phyloP scores from a whole-genome alignment of 2,113 vertebrate species.

The Otocyon megalotis region DNA sequence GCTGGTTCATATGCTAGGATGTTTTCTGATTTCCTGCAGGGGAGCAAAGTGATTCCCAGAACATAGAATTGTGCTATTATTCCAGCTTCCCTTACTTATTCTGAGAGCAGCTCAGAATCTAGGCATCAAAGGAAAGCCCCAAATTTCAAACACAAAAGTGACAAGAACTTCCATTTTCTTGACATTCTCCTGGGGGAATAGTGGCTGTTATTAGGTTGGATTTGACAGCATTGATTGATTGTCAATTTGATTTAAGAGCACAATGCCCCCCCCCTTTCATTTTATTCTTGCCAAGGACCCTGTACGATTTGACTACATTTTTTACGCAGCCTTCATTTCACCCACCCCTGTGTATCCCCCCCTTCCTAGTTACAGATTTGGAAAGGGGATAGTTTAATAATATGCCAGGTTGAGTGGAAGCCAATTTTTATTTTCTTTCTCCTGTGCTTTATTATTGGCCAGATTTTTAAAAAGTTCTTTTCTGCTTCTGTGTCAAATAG shows the following conservation, averaged over 20 bases:
- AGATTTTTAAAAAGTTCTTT: conserved; percentile 43
- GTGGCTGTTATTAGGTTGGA: conserved; percentile 82
- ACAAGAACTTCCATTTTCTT: conserved; percentile 86
- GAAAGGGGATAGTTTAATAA: conserved; percentile 63
- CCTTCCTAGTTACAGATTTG: conserved; percentile 35
- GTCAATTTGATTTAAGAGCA: conserved; percentile 85
- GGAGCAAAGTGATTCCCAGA: conserved; percentile 34
- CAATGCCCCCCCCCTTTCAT: conserved; percentile 64
- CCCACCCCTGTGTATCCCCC: background rate
- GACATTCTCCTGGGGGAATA: conserved; percentile 84
- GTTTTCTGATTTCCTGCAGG: background rate
- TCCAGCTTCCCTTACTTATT: conserved; percentile 37
- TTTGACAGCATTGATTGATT: conserved; percentile 86
- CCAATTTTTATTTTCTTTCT: conserved; percentile 45
- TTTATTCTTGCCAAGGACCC: conserved; percentile 58
- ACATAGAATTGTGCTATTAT: conserved; percentile 16
- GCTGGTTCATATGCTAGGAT: background rate
- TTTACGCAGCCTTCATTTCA: background rate
- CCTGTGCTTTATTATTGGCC: background rate
- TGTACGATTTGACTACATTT: conserved; percentile 51
- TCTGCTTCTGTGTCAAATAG: background rate
- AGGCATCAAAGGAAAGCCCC: conserved; percentile 79
- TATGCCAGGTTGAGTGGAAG: conserved; percentile 21
- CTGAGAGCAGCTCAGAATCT: conserved; percentile 37
- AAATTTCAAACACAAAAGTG: conserved; percentile 83